Evolutionary conservation across 2,888 invertebrate genomes (phyloP).

Genomic region (Oithona nana): DNA sequence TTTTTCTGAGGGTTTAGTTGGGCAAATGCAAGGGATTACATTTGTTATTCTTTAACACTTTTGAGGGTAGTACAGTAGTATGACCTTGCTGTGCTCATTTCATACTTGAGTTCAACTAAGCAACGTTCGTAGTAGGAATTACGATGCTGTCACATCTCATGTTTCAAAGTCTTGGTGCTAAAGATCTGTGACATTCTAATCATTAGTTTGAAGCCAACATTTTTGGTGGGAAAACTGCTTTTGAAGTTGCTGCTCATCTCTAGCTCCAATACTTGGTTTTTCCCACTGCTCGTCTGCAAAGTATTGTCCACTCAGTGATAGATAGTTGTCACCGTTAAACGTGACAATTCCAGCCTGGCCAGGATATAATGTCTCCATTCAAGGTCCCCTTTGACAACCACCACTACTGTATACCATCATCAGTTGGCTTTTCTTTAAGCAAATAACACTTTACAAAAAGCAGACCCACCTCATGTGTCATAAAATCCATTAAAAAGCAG

Average conservation of each 20-base stretch:
- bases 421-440: too few relatives aligned
- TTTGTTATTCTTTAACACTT: too few relatives aligned
- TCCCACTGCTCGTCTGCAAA: background rate
- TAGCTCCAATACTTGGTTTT: too few relatives aligned
- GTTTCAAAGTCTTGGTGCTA: background rate
- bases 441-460: too few relatives aligned
- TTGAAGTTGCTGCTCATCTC: background rate
- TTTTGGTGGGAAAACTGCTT: background rate
- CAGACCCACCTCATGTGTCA: too few relatives aligned
- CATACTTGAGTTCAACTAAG: background rate
- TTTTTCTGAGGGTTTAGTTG: too few relatives aligned
- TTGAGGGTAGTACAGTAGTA: too few relatives aligned
- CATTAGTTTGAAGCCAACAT: background rate
- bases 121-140: background rate
- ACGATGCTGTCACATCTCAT: background rate
- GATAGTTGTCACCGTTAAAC: background rate
- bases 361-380: background rate
- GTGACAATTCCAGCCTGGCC: background rate
- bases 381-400: background rate
- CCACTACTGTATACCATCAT: too few relatives aligned
- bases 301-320: background rate
- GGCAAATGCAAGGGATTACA: too few relatives aligned
- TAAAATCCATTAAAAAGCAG: too few relatives aligned
- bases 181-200: background rate
- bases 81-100: background rate